Evolutionary conservation across 2,797 vertebrate species (phyloP).

Genomic region (Acipenser oxyrinchus): DNA sequence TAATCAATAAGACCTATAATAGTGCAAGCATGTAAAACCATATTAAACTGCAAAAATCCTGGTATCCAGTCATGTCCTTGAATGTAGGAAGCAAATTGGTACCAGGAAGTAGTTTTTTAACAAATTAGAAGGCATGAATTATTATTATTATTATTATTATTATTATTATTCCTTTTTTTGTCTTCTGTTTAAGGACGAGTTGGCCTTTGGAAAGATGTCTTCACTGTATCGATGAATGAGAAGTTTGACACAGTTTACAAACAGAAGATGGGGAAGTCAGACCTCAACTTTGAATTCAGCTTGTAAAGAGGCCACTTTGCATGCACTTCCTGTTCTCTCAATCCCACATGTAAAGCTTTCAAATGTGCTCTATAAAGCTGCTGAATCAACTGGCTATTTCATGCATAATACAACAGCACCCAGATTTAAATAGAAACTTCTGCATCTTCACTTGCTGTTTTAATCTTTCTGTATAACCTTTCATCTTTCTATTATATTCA

Average conservation of each 20-base stretch:
- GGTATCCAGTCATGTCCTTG: too few relatives aligned
- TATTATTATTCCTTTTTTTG: slow-evolving; percentile 13
- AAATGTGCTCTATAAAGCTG: neutral
- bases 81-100: too few relatives aligned
- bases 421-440: neutral
- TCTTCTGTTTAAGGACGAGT: slow-evolving; percentile 72
- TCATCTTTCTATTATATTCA: slow-evolving; percentile 1
- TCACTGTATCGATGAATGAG: slow-evolving; percentile 98
- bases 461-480: slow-evolving; percentile 1
- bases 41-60: too few relatives aligned
- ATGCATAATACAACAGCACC: neutral
- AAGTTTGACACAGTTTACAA: slow-evolving; percentile 90
- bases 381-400: neutral
- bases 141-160: too few relatives aligned
- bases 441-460: neutral
- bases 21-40: too few relatives aligned
- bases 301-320: slow-evolving; percentile 57
- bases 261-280: slow-evolving; percentile 95
- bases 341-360: neutral
- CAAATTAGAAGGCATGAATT: too few relatives aligned
- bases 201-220: slow-evolving; percentile 94
- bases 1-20: too few relatives aligned
- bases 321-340: neutral
- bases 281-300: slow-evolving; percentile 87
- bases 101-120: too few relatives aligned